Conservation (phyloP, 2,888 invertebrate species). For the Pseudeuparius sepicola region DNA sequence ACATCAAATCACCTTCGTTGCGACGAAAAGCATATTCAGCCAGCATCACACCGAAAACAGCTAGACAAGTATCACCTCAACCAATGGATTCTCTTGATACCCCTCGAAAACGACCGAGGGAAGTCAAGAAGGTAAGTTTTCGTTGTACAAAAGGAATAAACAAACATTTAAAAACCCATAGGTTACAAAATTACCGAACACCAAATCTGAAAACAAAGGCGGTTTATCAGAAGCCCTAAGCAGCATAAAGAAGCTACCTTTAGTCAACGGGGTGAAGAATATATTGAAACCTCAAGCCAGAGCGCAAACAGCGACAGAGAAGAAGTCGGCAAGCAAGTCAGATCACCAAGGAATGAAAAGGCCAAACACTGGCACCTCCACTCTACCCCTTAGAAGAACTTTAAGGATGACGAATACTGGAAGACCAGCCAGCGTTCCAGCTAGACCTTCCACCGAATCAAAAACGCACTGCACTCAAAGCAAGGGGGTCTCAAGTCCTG, state of each 20-base stretch:
- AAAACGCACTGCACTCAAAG: too few species aligned
- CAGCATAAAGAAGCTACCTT: constrained; percentile 1
- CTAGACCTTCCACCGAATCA: too few species aligned
- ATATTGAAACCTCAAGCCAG: constrained; percentile 4
- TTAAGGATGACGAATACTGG: too few species aligned
- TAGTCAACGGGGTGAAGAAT: neutral
- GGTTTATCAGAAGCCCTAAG: neutral
- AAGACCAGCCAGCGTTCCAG: too few species aligned
- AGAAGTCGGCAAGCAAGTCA: constrained; percentile 15
- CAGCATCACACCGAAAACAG: constrained; percentile 20
- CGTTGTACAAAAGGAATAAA: neutral
- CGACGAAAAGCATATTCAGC: constrained; percentile 26
- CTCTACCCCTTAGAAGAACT: too few species aligned
- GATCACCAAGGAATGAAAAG: too few species aligned
- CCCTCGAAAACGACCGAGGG: constrained; percentile 1
- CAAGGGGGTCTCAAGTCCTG: too few species aligned
- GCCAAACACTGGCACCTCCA: too few species aligned
- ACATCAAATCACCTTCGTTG: constrained; percentile 22
- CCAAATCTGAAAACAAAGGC: neutral
- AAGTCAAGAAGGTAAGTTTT: neutral
- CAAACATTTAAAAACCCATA: neutral
- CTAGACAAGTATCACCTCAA: constrained; percentile 8
- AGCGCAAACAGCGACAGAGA: constrained; percentile 10
- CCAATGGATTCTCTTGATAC: too few species aligned
- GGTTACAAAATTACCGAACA: neutral